Conservation (phyloP, 2,113 vertebrate species). For the Microcebus jonahi region DNA sequence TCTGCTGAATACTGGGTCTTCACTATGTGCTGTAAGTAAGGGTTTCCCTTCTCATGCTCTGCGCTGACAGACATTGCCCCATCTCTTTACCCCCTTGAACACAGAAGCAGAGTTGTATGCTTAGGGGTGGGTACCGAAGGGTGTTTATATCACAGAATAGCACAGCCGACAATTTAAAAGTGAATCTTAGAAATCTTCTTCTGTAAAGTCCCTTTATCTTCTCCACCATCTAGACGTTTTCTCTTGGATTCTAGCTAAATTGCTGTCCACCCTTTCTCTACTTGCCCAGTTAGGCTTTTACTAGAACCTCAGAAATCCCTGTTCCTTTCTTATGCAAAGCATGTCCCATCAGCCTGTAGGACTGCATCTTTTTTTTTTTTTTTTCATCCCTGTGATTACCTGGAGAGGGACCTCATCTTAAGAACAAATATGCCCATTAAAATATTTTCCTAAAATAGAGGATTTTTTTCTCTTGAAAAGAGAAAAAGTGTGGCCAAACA, state of each 20-base stretch:
- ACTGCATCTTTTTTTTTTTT: not conserved
- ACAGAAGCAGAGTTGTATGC: not conserved
- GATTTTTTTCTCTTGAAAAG: not conserved
- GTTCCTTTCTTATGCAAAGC: not conserved
- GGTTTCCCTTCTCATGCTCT: not conserved
- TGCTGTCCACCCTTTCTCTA: not conserved
- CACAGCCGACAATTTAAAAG: not conserved
- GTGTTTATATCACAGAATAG: not conserved
- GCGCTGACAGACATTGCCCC: not conserved
- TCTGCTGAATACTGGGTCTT: not conserved
- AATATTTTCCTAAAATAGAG: not conserved
- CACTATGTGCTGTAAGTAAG: not conserved
- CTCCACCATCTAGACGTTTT: not conserved
- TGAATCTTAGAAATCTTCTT: not conserved
- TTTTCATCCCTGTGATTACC: not conserved
- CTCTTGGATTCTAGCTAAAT: not conserved
- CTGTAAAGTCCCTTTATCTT: not conserved
- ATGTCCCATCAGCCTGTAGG: not conserved
- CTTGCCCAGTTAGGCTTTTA: not conserved
- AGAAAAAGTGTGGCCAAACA: not conserved
- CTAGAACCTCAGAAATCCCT: not conserved
- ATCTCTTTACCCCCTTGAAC: not conserved
- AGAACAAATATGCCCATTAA: not conserved
- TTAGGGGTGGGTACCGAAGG: not conserved
- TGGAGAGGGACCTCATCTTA: not conserved